phyloP scores from a whole-genome alignment of 2,888 invertebrate genomes.

The Apamea sordens region DNA sequence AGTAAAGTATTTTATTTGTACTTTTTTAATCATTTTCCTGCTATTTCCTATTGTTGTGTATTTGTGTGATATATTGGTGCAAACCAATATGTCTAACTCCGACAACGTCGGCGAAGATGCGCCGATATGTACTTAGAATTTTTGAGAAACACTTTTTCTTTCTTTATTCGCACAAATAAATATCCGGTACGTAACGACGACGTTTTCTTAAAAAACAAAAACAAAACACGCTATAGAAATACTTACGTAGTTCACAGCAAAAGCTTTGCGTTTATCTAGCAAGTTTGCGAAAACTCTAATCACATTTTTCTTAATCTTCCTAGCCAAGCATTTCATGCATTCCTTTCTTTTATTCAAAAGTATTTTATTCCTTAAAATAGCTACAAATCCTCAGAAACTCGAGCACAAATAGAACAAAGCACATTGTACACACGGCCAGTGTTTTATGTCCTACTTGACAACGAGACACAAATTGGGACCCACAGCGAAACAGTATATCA shows the following conservation, averaged over 20 bases:
- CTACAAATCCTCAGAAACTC: constrained; percentile 54
- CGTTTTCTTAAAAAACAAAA: background rate
- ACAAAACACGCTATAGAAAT: background rate
- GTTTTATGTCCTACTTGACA: constrained; percentile 65
- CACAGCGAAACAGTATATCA: constrained; percentile 60
- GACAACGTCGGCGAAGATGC: background rate
- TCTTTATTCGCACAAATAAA: background rate
- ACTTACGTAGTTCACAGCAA: background rate
- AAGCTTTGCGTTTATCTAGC: background rate
- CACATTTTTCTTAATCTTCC: background rate
- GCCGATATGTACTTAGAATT: background rate
- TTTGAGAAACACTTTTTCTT: background rate
- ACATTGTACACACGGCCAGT: constrained; percentile 60
- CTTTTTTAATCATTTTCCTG: background rate
- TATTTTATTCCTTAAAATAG: constrained; percentile 53
- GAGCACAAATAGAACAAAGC: constrained; percentile 60
- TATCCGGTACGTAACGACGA: background rate
- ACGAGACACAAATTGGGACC: constrained; percentile 65
- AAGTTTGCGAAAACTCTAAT: background rate
- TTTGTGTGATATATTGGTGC: background rate
- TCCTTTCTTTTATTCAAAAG: constrained; percentile 48
- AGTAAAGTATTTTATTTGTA: background rate
- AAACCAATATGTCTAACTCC: background rate
- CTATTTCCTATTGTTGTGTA: background rate
- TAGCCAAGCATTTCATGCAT: constrained; percentile 24